Conservation (phyloP, 1,140 invertebrate species). For the Papilio polyxenes region DNA sequence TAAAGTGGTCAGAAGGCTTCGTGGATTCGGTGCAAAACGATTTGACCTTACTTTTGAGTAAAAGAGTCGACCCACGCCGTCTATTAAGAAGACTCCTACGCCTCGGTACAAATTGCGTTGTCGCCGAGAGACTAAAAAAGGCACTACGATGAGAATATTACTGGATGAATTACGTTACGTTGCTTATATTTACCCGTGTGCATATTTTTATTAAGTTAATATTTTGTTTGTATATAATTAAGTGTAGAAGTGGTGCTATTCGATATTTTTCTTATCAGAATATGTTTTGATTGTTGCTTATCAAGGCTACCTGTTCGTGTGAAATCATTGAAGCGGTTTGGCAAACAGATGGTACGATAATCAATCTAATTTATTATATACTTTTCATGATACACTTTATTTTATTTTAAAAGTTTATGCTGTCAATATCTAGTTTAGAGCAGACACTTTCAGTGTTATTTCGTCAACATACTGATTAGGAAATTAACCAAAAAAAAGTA, state of each 20-base stretch:
- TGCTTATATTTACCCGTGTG: conserved; percentile 42
- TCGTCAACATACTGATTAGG: not conserved
- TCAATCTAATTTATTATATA: conserved; percentile 26
- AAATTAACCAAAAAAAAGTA: conserved; percentile 7
- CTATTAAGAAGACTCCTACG: conserved; percentile 75
- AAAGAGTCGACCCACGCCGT: conserved; percentile 71
- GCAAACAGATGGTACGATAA: conserved; percentile 50
- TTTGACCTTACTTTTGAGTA: conserved; percentile 72
- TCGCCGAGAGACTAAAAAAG: conserved; percentile 49
- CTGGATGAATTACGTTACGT: conserved; percentile 49
- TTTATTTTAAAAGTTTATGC: not conserved
- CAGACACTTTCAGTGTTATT: not conserved
- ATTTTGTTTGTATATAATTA: conserved; percentile 9
- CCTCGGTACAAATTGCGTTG: conserved; percentile 61
- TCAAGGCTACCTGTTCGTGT: conserved; percentile 42
- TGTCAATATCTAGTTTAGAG: not conserved
- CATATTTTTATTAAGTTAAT: conserved; percentile 41
- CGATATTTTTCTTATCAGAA: conserved; percentile 13
- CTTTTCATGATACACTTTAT: not conserved
- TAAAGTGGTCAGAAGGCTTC: conserved; percentile 53
- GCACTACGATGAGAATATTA: conserved; percentile 58
- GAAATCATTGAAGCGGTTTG: conserved; percentile 27
- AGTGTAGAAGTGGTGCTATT: conserved; percentile 31
- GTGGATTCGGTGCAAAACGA: conserved; percentile 51
- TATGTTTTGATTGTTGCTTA: conserved; percentile 39